These are phyloP conservation scores for Halocaridina rubra DNA, from an alignment of 2,888 invertebrate species.

Conservation along the genomic window DNA sequence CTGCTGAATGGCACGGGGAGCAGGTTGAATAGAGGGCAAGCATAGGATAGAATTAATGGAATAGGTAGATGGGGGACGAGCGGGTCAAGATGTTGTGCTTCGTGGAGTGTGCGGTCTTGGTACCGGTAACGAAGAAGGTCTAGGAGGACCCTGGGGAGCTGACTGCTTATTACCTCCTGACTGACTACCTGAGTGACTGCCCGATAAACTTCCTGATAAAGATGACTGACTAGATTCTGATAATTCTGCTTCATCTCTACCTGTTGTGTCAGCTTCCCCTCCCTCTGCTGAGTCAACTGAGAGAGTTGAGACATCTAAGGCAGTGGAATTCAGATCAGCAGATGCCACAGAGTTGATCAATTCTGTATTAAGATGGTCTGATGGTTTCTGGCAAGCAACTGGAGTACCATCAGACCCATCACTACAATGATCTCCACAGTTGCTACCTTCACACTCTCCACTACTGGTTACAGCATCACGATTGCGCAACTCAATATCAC, in stretches of 20 bases:
- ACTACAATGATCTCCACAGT: slow-evolving; percentile 11
- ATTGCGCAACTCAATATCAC: background rate
- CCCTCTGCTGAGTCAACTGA: slow-evolving; percentile 58
- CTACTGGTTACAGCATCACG: background rate
- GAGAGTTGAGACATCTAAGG: slow-evolving; percentile 53
- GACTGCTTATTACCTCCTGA: slow-evolving; percentile 10
- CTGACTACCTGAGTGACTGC: slow-evolving; percentile 39
- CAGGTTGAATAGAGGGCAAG: background rate
- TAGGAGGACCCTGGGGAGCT: slow-evolving; percentile 28
- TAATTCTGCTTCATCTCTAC: slow-evolving; percentile 45
- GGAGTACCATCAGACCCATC: slow-evolving; percentile 47
- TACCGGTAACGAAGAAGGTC: slow-evolving; percentile 61
- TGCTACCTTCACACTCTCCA: background rate
- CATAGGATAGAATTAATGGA: background rate
- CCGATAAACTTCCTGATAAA: slow-evolving; percentile 56
- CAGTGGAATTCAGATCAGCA: slow-evolving; percentile 57
- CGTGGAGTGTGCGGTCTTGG: slow-evolving; percentile 54
- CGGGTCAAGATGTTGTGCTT: slow-evolving; percentile 50
- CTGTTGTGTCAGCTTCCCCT: slow-evolving; percentile 48
- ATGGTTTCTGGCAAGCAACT: slow-evolving; percentile 44
- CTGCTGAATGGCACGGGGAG: slow-evolving; percentile 45
- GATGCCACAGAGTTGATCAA: slow-evolving; percentile 29
- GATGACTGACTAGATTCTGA: slow-evolving; percentile 62
- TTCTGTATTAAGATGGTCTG: slow-evolving; percentile 25
- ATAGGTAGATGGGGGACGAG: slow-evolving; percentile 18